phyloP scores from a whole-genome alignment of 2,113 vertebrate genomes.

The Delphinus delphis region DNA sequence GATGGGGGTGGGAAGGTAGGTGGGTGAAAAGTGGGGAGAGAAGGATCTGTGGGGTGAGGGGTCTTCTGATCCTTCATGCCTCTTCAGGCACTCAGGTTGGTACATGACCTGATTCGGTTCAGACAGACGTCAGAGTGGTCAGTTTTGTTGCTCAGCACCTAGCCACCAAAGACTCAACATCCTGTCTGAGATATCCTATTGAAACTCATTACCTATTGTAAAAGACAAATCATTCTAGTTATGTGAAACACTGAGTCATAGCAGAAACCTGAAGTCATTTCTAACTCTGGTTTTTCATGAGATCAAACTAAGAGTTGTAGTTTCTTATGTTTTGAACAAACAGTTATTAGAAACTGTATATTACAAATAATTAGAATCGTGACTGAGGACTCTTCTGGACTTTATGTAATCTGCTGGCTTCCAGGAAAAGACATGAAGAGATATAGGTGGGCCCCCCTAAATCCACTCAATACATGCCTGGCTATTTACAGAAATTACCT shows the following conservation, averaged over 20 bases:
- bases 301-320: background rate
- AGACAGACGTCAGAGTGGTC: background rate
- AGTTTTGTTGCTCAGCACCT: background rate
- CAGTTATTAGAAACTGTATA: background rate
- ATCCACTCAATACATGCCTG: background rate
- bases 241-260: background rate
- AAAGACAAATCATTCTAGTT: background rate
- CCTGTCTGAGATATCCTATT: background rate
- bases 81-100: background rate
- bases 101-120: background rate
- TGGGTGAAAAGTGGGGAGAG: background rate
- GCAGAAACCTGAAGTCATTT: background rate
- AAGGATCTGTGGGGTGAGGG: background rate
- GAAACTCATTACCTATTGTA: background rate
- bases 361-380: background rate
- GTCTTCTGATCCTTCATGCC: accelerated
- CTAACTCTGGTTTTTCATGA: background rate
- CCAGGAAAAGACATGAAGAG: background rate
- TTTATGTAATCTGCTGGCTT: background rate
- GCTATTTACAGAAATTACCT: background rate
- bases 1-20: too few species aligned
- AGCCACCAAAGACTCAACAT: background rate
- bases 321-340: background rate
- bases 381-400: background rate
- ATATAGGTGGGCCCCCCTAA: background rate